Evolutionary conservation across 2,797 vertebrate species (phyloP).

Genomic region (Arrhamphus sclerolepis): DNA sequence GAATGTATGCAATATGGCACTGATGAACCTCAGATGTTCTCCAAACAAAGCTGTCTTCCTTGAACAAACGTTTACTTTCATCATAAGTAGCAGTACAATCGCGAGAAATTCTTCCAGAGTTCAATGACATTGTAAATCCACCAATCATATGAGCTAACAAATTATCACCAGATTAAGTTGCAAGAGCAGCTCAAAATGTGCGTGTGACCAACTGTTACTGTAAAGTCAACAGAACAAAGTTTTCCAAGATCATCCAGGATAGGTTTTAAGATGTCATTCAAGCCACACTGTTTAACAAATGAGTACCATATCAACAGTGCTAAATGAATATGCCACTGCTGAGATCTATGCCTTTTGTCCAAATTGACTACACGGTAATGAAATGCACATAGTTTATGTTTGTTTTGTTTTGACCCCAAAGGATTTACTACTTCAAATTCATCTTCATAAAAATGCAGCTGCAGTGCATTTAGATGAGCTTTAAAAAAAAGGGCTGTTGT

Average conservation of each 20-base stretch:
- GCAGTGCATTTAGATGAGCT: slow-evolving; percentile 21
- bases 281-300: slow-evolving; percentile 15
- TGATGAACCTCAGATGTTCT: slow-evolving; percentile 28
- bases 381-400: too few relatives aligned
- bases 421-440: too few relatives aligned
- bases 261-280: slow-evolving; percentile 20
- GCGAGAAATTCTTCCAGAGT: too few relatives aligned
- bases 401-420: too few relatives aligned
- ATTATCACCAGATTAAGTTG: too few relatives aligned
- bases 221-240: slow-evolving; percentile 20
- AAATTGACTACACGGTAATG: slow-evolving; percentile 27
- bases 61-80: not conserved
- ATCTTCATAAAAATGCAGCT: too few relatives aligned
- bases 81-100: too few relatives aligned
- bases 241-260: slow-evolving; percentile 9
- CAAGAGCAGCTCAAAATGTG: slow-evolving; percentile 11
- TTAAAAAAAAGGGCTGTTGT: slow-evolving; percentile 24
- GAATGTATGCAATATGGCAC: slow-evolving; percentile 17
- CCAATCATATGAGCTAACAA: too few relatives aligned
- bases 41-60: slow-evolving; percentile 13
- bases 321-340: slow-evolving; percentile 32
- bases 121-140: too few relatives aligned
- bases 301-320: slow-evolving; percentile 19
- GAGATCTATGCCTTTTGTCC: slow-evolving; percentile 14
- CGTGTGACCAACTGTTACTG: slow-evolving; percentile 8